Evolutionary conservation across 2,888 invertebrate species (phyloP), one percentile per base, ranked within the genome.

Genomic region (Coelinius sp.): DNA sequence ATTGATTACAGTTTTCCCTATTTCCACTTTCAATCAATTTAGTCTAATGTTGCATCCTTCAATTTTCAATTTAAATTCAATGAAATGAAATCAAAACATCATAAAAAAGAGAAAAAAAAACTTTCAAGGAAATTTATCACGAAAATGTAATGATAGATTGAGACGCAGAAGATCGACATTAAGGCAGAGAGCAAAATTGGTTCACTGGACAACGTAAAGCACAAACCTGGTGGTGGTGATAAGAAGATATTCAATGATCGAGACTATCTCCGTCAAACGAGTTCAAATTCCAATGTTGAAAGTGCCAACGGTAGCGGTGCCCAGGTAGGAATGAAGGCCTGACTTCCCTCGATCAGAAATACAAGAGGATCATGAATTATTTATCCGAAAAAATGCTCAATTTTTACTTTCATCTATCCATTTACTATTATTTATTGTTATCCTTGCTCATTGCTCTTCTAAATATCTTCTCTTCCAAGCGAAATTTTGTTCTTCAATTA

Each of bases 181-280:
- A 97, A 96, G 90, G 97, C 94, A 78, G 93, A 94, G 89, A 96
- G 97, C 89, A 96, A 97, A 90, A 91, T 97, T 81, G 97, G 97
- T 81, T 97, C 97, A 70, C 86, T 96, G 91, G 95, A 96, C 89
- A 97, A 97, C 89, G 92, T 97, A 81, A 94, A 94, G 88, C 94
- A 97, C 90, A 95, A 92, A 90, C 96, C 97, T 71, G 95, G 96
- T 81, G 97, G 97, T 75, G 97, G 97, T 62, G 95, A 96, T 80
- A 94, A 95, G 89, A 97, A 96, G 90, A 97, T 97, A 85, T 96
- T 96, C 88, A 95, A 96, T 87, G 96, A 96, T 89, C 95, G 94
- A 90, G 94, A 94, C 77, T 96, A 96, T 90, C 91, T 96, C 88
- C 94, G 94, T 89, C 95, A 96, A 90, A 91, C 82, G 12, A 78